A percentile compares a stretch with the other conserved stretches of the same genome.
These are phyloP conservation scores for Actenoides hombroni DNA, from an alignment of 2,113 vertebrate genomes.

Conservation along the genomic window DNA sequence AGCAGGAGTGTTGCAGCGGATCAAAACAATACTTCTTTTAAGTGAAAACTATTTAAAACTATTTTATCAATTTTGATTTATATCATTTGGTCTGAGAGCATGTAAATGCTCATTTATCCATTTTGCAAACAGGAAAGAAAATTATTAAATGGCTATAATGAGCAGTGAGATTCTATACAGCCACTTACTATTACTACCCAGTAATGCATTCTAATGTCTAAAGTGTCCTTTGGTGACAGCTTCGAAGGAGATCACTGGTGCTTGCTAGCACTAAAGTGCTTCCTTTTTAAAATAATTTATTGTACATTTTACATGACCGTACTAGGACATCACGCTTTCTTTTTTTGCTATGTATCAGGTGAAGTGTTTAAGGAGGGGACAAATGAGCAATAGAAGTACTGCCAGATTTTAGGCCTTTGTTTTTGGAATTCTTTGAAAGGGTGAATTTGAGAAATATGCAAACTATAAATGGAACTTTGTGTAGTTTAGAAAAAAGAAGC, in stretches of 20 bases:
- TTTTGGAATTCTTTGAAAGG: neutral
- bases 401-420: neutral
- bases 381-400: neutral
- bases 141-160: neutral
- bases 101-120: neutral
- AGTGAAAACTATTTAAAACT: neutral
- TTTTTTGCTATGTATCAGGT: neutral
- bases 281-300: neutral
- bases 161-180: slow-evolving; percentile 18
- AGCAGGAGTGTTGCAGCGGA: neutral
- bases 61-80: neutral
- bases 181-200: slow-evolving; percentile 8
- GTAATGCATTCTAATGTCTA: slow-evolving; percentile 37
- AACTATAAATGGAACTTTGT: neutral
- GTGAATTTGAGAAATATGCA: neutral
- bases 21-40: neutral
- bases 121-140: neutral
- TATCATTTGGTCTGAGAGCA: neutral
- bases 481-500: neutral
- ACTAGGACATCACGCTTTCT: neutral
- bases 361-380: neutral
- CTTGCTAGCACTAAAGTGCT: slow-evolving; percentile 2
- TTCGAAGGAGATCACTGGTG: neutral
- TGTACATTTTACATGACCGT: neutral
- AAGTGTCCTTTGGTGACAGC: slow-evolving; percentile 29